Conservation (phyloP, 1,140 invertebrate species). For the Trachymyrmex cornetzi region DNA sequence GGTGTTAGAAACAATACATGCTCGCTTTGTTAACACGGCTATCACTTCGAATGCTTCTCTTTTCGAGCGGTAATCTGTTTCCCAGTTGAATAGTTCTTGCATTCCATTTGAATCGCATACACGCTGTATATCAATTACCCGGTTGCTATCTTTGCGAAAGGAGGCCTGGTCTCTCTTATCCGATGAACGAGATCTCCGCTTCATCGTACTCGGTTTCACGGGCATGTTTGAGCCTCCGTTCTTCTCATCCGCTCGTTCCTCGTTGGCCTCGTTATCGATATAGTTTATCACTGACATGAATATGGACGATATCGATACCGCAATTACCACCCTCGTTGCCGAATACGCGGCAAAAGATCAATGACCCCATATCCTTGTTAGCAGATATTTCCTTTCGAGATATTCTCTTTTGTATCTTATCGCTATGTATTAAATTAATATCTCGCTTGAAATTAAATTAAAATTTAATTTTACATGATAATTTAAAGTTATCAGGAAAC, state of each 20-base stretch:
- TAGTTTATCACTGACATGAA: slow-evolving; percentile 70
- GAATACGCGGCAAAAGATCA: slow-evolving; percentile 62
- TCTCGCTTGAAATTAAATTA: slow-evolving; percentile 1
- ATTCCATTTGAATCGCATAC: slow-evolving; percentile 33
- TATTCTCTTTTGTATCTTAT: not conserved
- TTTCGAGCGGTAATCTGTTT: slow-evolving; percentile 34
- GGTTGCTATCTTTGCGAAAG: slow-evolving; percentile 46
- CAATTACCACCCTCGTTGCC: slow-evolving; percentile 54
- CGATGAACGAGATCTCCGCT: slow-evolving; percentile 57
- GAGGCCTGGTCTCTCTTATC: slow-evolving; percentile 40
- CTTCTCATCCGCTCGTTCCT: slow-evolving; percentile 37
- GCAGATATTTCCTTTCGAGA: slow-evolving; percentile 1
- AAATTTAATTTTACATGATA: slow-evolving; percentile 9
- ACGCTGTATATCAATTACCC: slow-evolving; percentile 36
- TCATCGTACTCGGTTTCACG: slow-evolving; percentile 50
- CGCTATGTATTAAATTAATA: not conserved
- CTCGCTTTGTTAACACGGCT: slow-evolving; percentile 11
- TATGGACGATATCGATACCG: slow-evolving; percentile 49
- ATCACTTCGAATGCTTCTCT: not conserved
- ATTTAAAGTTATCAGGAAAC: not conserved
- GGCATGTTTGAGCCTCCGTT: slow-evolving; percentile 25
- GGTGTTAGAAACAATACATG: not conserved
- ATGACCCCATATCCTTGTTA: slow-evolving; percentile 26
- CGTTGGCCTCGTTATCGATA: slow-evolving; percentile 63
- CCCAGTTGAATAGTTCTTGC: slow-evolving; percentile 29